A percentile compares a stretch with the other conserved stretches of the same genome.
These are phyloP conservation scores for Peromyscus attwateri DNA, from an alignment of 2,797 vertebrate species.

Conservation along the genomic window DNA sequence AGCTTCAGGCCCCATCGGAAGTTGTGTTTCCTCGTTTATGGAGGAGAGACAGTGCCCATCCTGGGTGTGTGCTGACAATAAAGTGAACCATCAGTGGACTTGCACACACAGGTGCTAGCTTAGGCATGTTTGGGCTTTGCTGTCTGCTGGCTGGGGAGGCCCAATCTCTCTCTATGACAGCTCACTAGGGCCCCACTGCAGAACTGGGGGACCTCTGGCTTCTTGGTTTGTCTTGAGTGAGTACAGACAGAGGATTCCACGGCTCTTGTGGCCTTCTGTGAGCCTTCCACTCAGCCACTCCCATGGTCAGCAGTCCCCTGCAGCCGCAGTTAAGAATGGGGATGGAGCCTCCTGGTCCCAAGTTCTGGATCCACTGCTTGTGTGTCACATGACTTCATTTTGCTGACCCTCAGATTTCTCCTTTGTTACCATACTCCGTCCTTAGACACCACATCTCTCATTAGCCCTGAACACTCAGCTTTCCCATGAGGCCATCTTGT, in stretches of 20 bases:
- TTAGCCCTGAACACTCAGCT: neutral
- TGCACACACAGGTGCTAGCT: neutral
- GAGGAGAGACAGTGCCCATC: neutral
- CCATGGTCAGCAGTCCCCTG: neutral
- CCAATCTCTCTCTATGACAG: neutral
- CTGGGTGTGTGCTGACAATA: neutral
- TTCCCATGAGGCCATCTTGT: neutral
- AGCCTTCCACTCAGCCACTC: neutral
- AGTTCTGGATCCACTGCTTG: neutral
- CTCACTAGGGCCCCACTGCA: neutral
- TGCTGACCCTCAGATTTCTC: neutral
- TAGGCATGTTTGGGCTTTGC: neutral
- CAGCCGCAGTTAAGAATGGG: neutral
- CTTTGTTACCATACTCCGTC: neutral
- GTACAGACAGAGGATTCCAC: neutral
- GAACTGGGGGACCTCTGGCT: neutral
- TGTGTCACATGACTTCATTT: neutral
- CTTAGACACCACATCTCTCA: neutral
- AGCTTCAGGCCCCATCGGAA: neutral
- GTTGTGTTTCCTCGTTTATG: neutral
- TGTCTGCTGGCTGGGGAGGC: neutral
- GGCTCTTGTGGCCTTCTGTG: neutral
- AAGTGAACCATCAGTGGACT: no score
- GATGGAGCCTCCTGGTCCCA: neutral
- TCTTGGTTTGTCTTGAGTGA: neutral